Percentiles rank a stretch among this genome's conserved stretches.
phyloP scores from a whole-genome alignment of 2,888 invertebrate species.

The Protodeltote pygarga region DNA sequence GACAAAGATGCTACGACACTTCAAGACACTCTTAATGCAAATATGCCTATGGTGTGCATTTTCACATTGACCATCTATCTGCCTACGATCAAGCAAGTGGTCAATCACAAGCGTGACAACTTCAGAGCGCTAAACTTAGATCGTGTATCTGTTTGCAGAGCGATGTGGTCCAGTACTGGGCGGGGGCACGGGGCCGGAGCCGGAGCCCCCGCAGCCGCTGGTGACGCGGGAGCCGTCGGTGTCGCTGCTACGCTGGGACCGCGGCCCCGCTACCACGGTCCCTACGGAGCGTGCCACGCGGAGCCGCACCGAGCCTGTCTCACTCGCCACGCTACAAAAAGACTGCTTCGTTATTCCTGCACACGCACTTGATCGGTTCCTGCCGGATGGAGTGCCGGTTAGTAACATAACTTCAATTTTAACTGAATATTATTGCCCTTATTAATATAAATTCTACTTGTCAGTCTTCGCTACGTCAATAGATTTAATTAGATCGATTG shows the following conservation, averaged over 20 bases:
- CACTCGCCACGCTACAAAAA: conserved; percentile 93
- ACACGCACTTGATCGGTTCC: conserved; percentile 94
- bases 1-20: no score
- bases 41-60: no score
- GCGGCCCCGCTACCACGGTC: conserved; percentile 72
- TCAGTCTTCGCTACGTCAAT: no score
- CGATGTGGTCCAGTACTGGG: conserved; percentile 91
- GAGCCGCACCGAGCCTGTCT: conserved; percentile 89
- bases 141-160: conserved; percentile 80
- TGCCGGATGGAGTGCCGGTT: conserved; percentile 96
- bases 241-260: conserved; percentile 84
- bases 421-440: neutral
- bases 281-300: conserved; percentile 65
- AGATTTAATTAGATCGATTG: no score
- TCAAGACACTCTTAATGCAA: no score
- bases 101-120: no score
- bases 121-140: neutral
- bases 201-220: conserved; percentile 90
- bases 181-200: conserved; percentile 87
- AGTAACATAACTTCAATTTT: conserved; percentile 33
- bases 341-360: conserved; percentile 98
- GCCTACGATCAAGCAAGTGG: neutral
- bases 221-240: conserved; percentile 90
- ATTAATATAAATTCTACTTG: no score
- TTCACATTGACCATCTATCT: neutral